Evolutionary conservation across 2,888 invertebrate species (phyloP).

Genomic region (Aspidiotus rigidus): DNA sequence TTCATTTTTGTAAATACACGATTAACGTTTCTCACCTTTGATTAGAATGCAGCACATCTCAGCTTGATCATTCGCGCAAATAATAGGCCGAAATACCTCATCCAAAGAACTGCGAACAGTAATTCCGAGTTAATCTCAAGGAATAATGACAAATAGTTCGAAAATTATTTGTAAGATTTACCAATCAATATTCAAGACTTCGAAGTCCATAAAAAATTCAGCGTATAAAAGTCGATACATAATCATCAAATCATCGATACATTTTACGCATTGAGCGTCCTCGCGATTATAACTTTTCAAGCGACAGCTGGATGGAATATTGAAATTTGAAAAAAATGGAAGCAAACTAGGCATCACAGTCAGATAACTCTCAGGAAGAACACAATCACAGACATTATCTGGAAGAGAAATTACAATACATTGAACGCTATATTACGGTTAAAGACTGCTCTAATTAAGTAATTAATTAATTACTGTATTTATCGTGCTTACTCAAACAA

Average conservation of each 20-base stretch:
- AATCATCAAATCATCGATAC: conserved; percentile 6
- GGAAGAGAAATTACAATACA: not conserved
- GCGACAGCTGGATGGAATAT: not conserved
- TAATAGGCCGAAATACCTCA: not conserved
- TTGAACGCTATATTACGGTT: not conserved
- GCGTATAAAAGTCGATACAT: conserved; percentile 7
- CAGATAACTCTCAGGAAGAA: conserved; percentile 22
- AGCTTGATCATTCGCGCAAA: conserved; percentile 11
- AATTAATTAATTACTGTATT: not conserved
- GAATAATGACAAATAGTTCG: not conserved
- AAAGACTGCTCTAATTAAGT: not conserved
- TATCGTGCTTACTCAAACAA: conserved; percentile 7
- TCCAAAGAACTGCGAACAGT: not conserved
- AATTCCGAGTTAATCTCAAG: not conserved
- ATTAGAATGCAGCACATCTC: conserved; percentile 13
- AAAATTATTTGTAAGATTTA: not conserved
- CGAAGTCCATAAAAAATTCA: not conserved
- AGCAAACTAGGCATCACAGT: conserved; percentile 19
- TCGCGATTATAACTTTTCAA: conserved; percentile 7
- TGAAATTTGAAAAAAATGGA: not conserved
- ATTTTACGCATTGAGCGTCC: not conserved
- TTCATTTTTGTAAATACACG: no score
- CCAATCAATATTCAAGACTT: conserved; percentile 10
- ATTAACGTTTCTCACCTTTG: not conserved
- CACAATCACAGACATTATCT: conserved; percentile 8